phyloP scores from a whole-genome alignment of 1,140 invertebrate genomes.

The Hermetia illucens region DNA sequence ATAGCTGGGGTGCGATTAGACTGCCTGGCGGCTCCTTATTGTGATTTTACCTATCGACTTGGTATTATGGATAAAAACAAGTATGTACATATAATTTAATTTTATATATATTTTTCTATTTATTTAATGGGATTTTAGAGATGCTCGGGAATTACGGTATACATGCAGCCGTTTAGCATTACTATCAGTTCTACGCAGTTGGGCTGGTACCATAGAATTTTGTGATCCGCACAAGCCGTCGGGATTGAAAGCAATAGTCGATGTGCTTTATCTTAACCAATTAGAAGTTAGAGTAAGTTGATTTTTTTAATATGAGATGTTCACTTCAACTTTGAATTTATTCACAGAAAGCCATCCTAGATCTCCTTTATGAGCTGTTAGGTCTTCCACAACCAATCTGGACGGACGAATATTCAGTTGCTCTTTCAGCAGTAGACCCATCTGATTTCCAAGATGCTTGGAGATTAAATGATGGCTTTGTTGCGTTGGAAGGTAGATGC shows the following conservation, averaged over 20 bases:
- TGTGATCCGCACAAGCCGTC: constrained; percentile 57
- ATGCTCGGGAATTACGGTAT: constrained; percentile 68
- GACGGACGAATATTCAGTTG: constrained; percentile 81
- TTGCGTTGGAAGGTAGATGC: constrained; percentile 71
- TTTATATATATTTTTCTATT: neutral
- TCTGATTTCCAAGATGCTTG: constrained; percentile 65
- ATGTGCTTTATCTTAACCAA: constrained; percentile 76
- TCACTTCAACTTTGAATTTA: constrained; percentile 7
- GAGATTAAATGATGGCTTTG: constrained; percentile 82
- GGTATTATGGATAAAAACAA: constrained; percentile 41
- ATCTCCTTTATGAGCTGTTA: constrained; percentile 80
- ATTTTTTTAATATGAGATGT: constrained; percentile 1
- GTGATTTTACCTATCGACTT: constrained; percentile 71
- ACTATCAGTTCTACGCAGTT: constrained; percentile 73
- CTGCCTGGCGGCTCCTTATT: constrained; percentile 78
- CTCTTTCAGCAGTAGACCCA: constrained; percentile 73
- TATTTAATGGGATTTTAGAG: constrained; percentile 35
- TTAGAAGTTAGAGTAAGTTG: constrained; percentile 68
- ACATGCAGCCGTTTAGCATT: constrained; percentile 71
- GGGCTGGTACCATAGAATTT: constrained; percentile 77
- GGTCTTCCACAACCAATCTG: constrained; percentile 72
- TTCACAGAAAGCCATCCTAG: constrained; percentile 73
- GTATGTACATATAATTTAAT: constrained; percentile 14
- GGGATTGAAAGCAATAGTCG: constrained; percentile 68
- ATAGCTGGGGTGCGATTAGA: constrained; percentile 62